Base-by-base conservation (phyloP, 2,797 vertebrate genomes). In the Malurus splendens region DNA sequence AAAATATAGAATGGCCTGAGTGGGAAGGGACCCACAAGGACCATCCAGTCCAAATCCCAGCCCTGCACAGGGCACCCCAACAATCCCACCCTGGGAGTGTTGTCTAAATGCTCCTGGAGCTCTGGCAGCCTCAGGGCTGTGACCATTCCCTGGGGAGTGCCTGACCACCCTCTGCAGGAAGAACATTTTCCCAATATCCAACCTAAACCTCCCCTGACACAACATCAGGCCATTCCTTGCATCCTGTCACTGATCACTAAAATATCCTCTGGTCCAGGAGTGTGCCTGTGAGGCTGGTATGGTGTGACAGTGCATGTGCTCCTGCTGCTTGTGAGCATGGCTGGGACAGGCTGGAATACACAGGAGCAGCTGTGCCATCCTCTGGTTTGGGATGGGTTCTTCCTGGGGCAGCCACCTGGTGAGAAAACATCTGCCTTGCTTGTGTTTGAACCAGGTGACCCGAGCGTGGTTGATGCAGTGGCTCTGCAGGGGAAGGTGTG, bases 401-500 rank as follows among this genome's bases (percentile, higher is more conserved):
- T 25, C 8, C 4, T 8, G 56, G 68, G 24, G 65, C 65, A 23
- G 0, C 12, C 15, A 2, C 48, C n/a, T 33, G 64, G 25, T 55
- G 73, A 36, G 52, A 50, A 27, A 50, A 38, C 15, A 14, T 65
- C 41, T 82, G 38, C 42, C 64, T 52, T 10, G 17, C 73, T 60
- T 42, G 8, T 14, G 0, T 45, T 45, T 30, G 42, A 71, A 30
- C 30, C 0, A 0, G 24, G 54, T 64, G 33, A n/a, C 24, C 81
- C 50, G 19, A 64, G 22, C 0, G 4, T 42, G 62, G 39, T 8
- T 30, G 71, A 36, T 83, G 74, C 78, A 84, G 81, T 2, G 3
- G 62, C 78, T 93, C 67, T 91, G 78, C 89, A 79, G 86, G 78
- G 54, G 33, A 83, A 60, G 50, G 57, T 0, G 0, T 56, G 44